Percentiles rank a stretch among this genome's conserved stretches.
These are phyloP conservation scores for Symphodus melops DNA, from an alignment of 2,113 vertebrate genomes.

Conservation along the genomic window DNA sequence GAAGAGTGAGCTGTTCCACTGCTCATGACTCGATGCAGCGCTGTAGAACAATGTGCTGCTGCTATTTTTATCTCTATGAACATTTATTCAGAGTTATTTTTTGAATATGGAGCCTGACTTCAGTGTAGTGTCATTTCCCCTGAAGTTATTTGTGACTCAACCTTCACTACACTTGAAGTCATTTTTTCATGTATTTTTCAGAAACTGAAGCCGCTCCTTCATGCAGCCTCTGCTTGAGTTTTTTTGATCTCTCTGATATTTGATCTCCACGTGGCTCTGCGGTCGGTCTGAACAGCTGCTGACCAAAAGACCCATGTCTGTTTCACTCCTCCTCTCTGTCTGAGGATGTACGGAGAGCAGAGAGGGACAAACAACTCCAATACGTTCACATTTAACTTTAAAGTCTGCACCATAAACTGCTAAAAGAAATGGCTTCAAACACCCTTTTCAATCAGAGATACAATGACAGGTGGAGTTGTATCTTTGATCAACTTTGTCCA, in stretches of 20 bases:
- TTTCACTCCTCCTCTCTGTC: constrained; percentile 3
- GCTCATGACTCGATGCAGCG: neutral
- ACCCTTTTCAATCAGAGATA: too few species aligned
- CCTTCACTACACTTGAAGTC: neutral
- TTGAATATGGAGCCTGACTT: neutral
- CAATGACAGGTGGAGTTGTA: too few species aligned
- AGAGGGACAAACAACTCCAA: constrained; percentile 3
- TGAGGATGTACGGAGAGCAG: neutral
- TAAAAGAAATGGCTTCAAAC: neutral
- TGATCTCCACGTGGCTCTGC: constrained; percentile 33
- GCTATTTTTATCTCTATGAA: neutral
- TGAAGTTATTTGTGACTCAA: neutral
- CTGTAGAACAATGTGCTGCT: neutral
- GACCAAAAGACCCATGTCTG: constrained; percentile 1
- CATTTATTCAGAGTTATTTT: neutral
- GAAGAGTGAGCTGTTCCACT: neutral
- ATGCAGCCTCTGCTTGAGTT: neutral
- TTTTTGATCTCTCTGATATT: constrained; percentile 23
- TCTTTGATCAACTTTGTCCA: too few species aligned
- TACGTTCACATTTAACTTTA: neutral
- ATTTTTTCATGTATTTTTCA: neutral
- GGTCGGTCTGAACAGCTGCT: constrained; percentile 45
- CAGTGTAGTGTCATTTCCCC: neutral
- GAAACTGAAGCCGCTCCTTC: neutral
- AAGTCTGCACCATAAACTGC: neutral